Evolutionary conservation across 2,888 invertebrate species (phyloP).

Genomic region (Spodoptera exigua): DNA sequence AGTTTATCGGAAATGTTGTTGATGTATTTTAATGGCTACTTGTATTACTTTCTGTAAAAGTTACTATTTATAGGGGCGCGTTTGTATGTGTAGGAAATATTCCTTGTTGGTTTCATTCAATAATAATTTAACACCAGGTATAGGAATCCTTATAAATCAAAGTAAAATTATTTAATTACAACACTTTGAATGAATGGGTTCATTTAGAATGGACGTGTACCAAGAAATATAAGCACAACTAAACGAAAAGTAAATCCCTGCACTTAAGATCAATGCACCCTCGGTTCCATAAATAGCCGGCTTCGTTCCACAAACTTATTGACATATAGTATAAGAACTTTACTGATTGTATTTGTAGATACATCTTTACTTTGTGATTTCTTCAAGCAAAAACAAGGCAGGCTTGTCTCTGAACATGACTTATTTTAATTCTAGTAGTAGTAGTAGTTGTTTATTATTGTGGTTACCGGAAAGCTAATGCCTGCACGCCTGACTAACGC

Average conservation of each 20-base stretch:
- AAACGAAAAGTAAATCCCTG: slow-evolving; percentile 39
- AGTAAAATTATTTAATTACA: too few species aligned
- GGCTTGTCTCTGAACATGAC: slow-evolving; percentile 28
- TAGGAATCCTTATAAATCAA: too few species aligned
- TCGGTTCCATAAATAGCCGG: slow-evolving; percentile 72
- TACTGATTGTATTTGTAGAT: background rate
- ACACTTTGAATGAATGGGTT: too few species aligned
- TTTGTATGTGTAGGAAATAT: too few species aligned
- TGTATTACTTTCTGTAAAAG: slow-evolving; percentile 19
- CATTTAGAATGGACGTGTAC: slow-evolving; percentile 5
- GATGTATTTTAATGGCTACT: background rate
- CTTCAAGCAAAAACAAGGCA: slow-evolving; percentile 31
- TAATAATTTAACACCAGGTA: too few species aligned
- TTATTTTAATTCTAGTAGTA: slow-evolving; percentile 27
- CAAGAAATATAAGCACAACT: slow-evolving; percentile 5
- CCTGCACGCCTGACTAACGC: background rate
- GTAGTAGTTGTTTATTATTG: slow-evolving; percentile 35
- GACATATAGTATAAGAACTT: slow-evolving; percentile 33
- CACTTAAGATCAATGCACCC: slow-evolving; percentile 77
- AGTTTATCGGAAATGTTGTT: slow-evolving; percentile 25
- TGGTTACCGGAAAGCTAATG: slow-evolving; percentile 1
- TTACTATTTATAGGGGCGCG: too few species aligned
- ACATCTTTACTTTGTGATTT: slow-evolving; percentile 40
- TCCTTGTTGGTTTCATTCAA: too few species aligned
- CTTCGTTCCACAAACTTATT: slow-evolving; percentile 51